Evolutionary conservation across 2,888 invertebrate species (phyloP), one percentile per base, ranked within the genome.

Genomic region (Cephalotes varians): DNA sequence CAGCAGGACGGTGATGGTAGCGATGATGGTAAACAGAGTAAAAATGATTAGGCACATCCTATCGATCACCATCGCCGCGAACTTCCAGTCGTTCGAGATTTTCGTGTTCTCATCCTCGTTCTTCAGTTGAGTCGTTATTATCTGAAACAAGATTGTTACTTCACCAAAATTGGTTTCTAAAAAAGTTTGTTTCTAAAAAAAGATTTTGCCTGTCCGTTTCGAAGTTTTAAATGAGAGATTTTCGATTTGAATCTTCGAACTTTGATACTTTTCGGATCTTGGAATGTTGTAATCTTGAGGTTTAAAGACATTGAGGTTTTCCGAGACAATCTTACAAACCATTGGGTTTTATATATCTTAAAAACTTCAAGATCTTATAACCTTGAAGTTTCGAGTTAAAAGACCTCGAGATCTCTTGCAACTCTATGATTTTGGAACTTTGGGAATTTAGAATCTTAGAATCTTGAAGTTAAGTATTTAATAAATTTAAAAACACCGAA

Each of bases 1-100:
- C 96, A 98, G 97, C 95, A 99, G 97, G 96, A 98, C 98, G 96
- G 98, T 98, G 96, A 98, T 97, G 95, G 98, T 98, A 95, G 98
- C 98, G 96, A 98, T 97, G 96, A 98, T 98, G 96, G 98, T 98
- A 97, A 98, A 98, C 96, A 98, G 97, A 96, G 98, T 98, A 97
- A 99, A 99, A 96, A 99, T 97, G 96, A 99, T 98, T 97, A 99
- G 98, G 97, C 99, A 99, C 97, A 99, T 97, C 97, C 99, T 97
- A 97, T 99, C 99, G 96, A 99, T 98, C 96, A 99, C 99, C 98
- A 99, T 99, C 95, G 99, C 99, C 95, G 99, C 99, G 96, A 99
- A 99, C 96, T 99, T 99, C 99, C 99, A 99, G 97, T 99, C 99
- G 96, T 98, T 98, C 95, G 98, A 97, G 95, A 98, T 96, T 95